Base-by-base conservation (phyloP, 2,888 invertebrate species). In the Amblyteles armatorius region DNA sequence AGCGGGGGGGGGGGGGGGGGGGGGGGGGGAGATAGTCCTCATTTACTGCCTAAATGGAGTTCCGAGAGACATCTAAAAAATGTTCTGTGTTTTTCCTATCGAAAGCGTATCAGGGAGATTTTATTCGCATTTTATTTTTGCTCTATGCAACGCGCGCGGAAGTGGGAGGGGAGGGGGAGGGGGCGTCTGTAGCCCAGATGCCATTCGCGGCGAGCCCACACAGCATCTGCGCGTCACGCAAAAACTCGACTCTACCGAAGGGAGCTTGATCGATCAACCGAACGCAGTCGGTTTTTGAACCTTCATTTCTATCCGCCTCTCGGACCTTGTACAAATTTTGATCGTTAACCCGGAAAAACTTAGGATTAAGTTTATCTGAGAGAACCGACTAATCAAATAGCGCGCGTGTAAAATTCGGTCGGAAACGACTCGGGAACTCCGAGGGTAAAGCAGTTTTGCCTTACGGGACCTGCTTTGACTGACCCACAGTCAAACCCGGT, bases 221-320 rank as follows among this genome's bases (percentile, higher is more conserved):
- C 36, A 26, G 48, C 74, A 67, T 82, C 69, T 79, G 82, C 84
- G 82, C 84, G 79, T 9, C 9, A 57, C 50, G 65, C 52, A 40
- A 52, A 76, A 63, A 60, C 65, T 78, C 57, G 68, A 67, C 60
- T 50, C 36, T 33, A 67, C 55, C 60, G 52, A 55, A 2, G 22
- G 48, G 48, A 71, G 78, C 55, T 79, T 82, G 50, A 84, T 84
- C 84, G 84, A 84, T 82, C 55, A 74, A 63, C 65, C 11, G n/a
- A 36, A 65, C 50, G 33, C n/a, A 3, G 36, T 40, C 9, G 0
- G 11, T 55, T 65, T 60, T 63, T 16, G 13, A 48, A 19, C 19
- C 48, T 69, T 26, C 3, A 11, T 63, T 33, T 9, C 3, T 6
- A 50, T 40, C 11, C 40, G 40, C 11, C n/a, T 36, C 33, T 22